Conservation (phyloP, 23 tunicate species). For the Ascidia mentula region DNA sequence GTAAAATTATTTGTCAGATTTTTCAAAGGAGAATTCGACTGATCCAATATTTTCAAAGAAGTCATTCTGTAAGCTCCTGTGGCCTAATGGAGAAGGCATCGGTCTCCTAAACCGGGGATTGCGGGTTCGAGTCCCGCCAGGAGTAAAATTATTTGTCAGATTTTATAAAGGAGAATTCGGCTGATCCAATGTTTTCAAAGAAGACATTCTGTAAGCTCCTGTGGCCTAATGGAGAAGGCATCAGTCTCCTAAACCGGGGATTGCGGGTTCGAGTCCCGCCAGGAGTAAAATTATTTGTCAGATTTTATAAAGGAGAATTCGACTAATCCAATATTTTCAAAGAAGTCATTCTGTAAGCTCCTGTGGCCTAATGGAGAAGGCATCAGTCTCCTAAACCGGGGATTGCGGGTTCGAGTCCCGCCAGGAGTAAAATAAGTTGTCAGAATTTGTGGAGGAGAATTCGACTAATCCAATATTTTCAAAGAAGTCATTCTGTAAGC, state of each 20-base stretch:
- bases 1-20: not conserved
- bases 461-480: not conserved
- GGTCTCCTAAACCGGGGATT: not conserved
- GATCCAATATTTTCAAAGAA: not conserved
- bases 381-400: not conserved
- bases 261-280: conserved; percentile 1
- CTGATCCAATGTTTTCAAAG: not conserved
- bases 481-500: not conserved
- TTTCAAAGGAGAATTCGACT: too few relatives aligned
- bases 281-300: not conserved
- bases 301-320: not conserved
- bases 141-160: not conserved
- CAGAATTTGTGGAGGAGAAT: not conserved
- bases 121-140: conserved; percentile 2
- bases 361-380: not conserved
- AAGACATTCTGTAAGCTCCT: not conserved
- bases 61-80: not conserved
- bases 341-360: not conserved
- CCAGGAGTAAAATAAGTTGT: not conserved
- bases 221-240: not conserved
- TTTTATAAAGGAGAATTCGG: not conserved
- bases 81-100: not conserved
- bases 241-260: not conserved
- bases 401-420: conserved; percentile 1
- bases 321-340: not conserved